A percentile compares a stretch with the other conserved stretches of the same genome.
Conservation (phyloP, 1,140 invertebrate genomes). For the Littorina saxatilis region DNA sequence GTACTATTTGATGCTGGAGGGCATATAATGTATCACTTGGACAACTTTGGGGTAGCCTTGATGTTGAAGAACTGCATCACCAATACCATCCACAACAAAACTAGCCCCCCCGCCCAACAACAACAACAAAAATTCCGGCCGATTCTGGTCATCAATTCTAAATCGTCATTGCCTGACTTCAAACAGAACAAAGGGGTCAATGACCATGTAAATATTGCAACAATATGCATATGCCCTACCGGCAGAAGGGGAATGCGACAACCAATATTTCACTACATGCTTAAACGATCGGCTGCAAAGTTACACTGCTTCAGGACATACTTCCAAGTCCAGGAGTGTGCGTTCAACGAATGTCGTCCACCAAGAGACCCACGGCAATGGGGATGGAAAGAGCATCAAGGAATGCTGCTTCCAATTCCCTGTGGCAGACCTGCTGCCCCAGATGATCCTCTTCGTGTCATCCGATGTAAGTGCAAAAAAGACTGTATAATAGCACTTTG, state of each 20-base stretch:
- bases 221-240: no score
- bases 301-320: conserved; percentile 30
- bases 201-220: background rate
- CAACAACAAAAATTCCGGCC: no score
- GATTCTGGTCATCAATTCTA: no score
- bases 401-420: background rate
- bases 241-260: background rate
- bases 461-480: conserved; percentile 35
- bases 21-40: no score
- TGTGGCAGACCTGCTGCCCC: conserved; percentile 37
- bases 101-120: no score
- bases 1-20: background rate
- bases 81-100: no score
- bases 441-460: conserved; percentile 23
- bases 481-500: conserved; percentile 34
- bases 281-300: conserved; percentile 34
- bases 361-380: conserved; percentile 5
- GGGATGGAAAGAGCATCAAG: conserved; percentile 19
- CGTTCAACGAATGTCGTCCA: background rate
- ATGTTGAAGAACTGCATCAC: no score
- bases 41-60: no score
- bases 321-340: conserved; percentile 32
- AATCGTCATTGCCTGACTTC: no score
- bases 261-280: conserved; percentile 23
- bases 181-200: background rate